Conservation (phyloP, 2,888 invertebrate species). For the Laothoe populi region DNA sequence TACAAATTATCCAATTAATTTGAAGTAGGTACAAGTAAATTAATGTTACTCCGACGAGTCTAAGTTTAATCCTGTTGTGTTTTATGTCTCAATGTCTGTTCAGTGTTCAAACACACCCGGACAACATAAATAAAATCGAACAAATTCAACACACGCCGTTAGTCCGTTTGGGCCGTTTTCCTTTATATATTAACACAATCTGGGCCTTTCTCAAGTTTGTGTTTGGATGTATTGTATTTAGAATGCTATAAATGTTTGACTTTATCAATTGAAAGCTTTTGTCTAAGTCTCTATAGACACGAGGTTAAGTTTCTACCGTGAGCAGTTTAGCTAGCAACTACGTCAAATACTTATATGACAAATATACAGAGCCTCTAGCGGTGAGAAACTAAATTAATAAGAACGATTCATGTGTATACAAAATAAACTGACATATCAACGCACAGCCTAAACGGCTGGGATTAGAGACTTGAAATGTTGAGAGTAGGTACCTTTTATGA, state of each 20-base stretch:
- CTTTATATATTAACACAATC: constrained; percentile 6
- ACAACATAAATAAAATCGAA: constrained; percentile 18
- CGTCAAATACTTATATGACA: too few relatives aligned
- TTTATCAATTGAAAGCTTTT: neutral
- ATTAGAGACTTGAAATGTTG: too few relatives aligned
- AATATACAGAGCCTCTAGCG: too few relatives aligned
- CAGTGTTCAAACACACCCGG: constrained; percentile 10
- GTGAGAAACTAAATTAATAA: too few relatives aligned
- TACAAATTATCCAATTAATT: neutral
- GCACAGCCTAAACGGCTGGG: too few relatives aligned
- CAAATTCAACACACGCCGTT: constrained; percentile 17
- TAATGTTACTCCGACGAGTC: constrained; percentile 3
- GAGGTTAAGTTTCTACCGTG: too few relatives aligned
- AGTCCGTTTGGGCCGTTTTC: constrained; percentile 14
- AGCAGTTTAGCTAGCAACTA: too few relatives aligned
- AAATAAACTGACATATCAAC: too few relatives aligned
- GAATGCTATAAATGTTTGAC: neutral
- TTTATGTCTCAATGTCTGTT: constrained; percentile 20
- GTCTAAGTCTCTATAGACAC: neutral
- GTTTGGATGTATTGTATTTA: constrained; percentile 1
- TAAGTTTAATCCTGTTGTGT: constrained; percentile 12
- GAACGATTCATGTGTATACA: too few relatives aligned
- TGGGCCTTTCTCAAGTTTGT: neutral
- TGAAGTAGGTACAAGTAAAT: neutral
- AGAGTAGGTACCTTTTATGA: too few relatives aligned